Conservation (phyloP, 2,888 invertebrate species). For the Parnassius orleans region DNA sequence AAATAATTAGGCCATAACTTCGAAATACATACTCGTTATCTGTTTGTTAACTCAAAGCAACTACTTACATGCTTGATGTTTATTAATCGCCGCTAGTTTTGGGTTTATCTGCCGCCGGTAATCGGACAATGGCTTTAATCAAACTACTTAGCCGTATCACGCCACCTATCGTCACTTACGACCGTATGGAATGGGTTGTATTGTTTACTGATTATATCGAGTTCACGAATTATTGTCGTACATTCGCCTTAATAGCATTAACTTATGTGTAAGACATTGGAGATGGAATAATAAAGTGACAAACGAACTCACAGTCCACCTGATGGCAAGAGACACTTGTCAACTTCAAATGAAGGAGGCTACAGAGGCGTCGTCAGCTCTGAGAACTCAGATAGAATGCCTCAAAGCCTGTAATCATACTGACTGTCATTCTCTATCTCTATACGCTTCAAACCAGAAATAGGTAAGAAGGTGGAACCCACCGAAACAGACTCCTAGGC, state of each 20-base stretch:
- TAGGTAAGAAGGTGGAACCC: no score
- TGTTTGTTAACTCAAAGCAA: constrained; percentile 11
- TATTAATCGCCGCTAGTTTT: constrained; percentile 18
- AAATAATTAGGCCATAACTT: not conserved
- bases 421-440: no score
- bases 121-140: constrained; percentile 27
- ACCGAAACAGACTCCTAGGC: no score
- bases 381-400: no score
- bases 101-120: constrained; percentile 20
- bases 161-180: constrained; percentile 8
- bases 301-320: no score
- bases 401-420: no score
- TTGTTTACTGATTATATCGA: constrained; percentile 16
- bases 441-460: no score
- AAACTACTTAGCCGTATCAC: constrained; percentile 12
- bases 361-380: no score
- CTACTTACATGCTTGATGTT: constrained; percentile 8
- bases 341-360: no score
- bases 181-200: constrained; percentile 3
- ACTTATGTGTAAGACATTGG: no score
- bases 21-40: constrained; percentile 1
- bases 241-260: not conserved
- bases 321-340: no score
- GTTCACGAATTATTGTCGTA: constrained; percentile 14
- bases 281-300: no score